Conservation (phyloP, 2,797 vertebrate genomes). For the Macrochelys suwanniensis region DNA sequence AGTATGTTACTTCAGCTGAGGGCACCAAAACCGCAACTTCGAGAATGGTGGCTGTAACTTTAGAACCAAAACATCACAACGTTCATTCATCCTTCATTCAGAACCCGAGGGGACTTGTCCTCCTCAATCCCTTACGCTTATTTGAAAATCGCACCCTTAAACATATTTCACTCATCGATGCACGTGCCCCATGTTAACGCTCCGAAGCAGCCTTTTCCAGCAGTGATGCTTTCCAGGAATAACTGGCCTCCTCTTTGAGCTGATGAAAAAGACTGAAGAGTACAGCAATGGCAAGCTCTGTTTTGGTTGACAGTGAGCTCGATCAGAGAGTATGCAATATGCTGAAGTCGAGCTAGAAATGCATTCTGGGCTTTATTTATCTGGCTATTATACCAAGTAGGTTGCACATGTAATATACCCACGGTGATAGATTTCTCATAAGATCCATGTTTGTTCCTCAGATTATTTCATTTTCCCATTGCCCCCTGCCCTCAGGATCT, state of each 20-base stretch:
- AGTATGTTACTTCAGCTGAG: no score
- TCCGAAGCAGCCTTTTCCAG: not conserved
- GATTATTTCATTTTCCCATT: constrained; percentile 25
- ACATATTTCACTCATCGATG: not conserved
- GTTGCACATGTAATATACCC: constrained; percentile 8
- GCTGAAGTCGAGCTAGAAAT: not conserved
- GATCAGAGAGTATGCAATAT: not conserved
- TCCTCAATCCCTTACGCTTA: not conserved
- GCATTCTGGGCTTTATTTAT: constrained; percentile 10
- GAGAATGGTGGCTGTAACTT: no score
- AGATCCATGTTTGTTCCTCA: constrained; percentile 16
- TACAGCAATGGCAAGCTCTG: not conserved
- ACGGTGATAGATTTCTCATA: constrained; percentile 52
- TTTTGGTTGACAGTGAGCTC: not conserved
- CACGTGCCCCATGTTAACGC: not conserved
- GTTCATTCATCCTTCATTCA: no score
- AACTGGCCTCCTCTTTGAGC: not conserved
- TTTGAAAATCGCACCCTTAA: not conserved
- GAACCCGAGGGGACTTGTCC: not conserved
- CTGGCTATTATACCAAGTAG: not conserved
- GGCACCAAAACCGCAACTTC: no score
- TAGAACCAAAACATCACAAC: no score
- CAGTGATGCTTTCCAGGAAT: not conserved
- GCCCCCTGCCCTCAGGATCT: not conserved
- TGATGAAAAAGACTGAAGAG: not conserved